phyloP scores from a whole-genome alignment of 2,113 vertebrate genomes.

The Corythoichthys intestinalis region DNA sequence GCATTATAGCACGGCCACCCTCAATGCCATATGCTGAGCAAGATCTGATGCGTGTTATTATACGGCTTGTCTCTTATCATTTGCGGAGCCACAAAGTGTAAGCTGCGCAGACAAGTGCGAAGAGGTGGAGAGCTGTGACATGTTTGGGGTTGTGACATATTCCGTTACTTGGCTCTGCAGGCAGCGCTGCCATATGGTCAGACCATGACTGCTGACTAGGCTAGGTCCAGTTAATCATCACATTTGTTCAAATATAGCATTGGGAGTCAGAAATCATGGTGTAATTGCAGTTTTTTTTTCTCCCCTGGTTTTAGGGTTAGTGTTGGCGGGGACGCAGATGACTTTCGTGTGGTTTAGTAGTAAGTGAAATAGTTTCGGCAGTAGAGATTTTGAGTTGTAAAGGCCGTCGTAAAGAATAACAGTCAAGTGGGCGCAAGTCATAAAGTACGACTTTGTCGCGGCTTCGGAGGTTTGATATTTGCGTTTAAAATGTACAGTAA shows the following conservation, averaged over 20 bases:
- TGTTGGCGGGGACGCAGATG: too few relatives aligned
- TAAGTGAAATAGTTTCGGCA: neutral
- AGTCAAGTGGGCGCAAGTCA: neutral
- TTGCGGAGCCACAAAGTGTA: neutral
- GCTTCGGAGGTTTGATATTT: neutral
- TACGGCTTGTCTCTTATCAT: conserved; percentile 13
- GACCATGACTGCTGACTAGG: neutral
- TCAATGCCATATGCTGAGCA: conserved; percentile 33
- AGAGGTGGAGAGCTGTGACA: conserved; percentile 7
- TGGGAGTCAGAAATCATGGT: neutral
- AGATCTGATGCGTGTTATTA: conserved; percentile 30
- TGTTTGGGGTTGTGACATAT: conserved; percentile 15
- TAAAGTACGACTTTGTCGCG: neutral
- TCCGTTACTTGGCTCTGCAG: conserved; percentile 10
- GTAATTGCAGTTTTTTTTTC: too few relatives aligned
- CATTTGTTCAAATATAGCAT: neutral
- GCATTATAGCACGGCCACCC: conserved; percentile 21
- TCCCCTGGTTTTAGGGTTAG: too few relatives aligned
- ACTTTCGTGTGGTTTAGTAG: neutral
- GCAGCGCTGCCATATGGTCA: conserved; percentile 16
- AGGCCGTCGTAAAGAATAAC: neutral
- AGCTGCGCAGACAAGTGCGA: neutral
- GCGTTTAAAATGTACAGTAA: too few relatives aligned
- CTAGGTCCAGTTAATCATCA: neutral
- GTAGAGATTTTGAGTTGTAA: neutral